Evolutionary conservation across 2,888 invertebrate species (phyloP), one percentile per base, ranked within the genome.

Genomic region (Parnassius mnemosyne): DNA sequence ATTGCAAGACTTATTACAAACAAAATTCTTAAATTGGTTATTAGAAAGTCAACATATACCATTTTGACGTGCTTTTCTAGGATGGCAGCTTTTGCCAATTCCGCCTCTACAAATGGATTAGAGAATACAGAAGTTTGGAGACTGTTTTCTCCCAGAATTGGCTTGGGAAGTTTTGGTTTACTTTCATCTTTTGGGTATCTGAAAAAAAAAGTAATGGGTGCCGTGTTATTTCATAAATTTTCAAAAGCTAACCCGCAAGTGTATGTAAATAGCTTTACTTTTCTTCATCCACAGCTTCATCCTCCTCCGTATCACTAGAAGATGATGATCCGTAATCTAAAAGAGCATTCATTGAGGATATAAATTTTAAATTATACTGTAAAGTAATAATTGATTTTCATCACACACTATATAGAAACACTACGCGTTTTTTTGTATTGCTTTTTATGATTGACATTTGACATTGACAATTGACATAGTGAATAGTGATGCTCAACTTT

Each of bases 51-150:
- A 90, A 92, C 92, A 85, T 92, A 93, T 74, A 96, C 97, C 97
- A 98, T 97, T 93, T 97, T 97, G 0, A 98, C 97, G 82, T 98
- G 98, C 76, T 96, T 96, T 76, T 98, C 97, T 53, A 98, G 87
- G 63, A 97, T 94, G 12, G 97, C 96, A 64, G 95, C 95, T 81
- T 97, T 97, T 2, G 96, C 96, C 77, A 95, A 93, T 82, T 97
- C 97, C 0, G 96, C 97, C 81, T 96, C 95, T 34, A 94, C 94
- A 79, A 96, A 98, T 10, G 96, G 97, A 91, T 97, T 98, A 46
- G 94, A 94, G 80, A 97, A 97, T 3, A 98, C 97, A 11, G 96
- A 96, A 64, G 93, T 94, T 75, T 93, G 93, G 64, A 93, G 77
- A 56, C 88, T 84, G 65, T 79, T 85, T 67, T 92, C 92, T 65